Conservation (phyloP, 1,140 invertebrate species). For the Mizuhopecten yessoensis region DNA sequence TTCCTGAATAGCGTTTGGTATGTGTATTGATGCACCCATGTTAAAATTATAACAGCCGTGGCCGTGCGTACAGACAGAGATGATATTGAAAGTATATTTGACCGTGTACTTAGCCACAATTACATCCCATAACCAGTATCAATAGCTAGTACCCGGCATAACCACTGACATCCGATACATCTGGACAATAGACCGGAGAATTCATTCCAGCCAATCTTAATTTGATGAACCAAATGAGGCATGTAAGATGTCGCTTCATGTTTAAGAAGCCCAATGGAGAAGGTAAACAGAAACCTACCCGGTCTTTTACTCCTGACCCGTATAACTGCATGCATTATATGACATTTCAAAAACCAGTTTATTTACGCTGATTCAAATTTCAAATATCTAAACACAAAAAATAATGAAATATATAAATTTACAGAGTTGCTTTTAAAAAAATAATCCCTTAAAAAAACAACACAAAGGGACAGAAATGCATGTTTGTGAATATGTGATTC, state of each 20-base stretch:
- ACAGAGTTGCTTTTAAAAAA: background rate
- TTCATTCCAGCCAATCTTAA: conserved; percentile 32
- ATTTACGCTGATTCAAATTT: background rate
- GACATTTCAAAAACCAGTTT: conserved; percentile 15
- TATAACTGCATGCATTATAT: conserved; percentile 12
- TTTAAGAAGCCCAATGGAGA: background rate
- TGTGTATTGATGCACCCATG: background rate
- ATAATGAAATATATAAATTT: conserved; percentile 15
- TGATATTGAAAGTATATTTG: background rate
- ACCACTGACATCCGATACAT: background rate
- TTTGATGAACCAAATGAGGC: conserved; percentile 7
- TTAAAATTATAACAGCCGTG: background rate
- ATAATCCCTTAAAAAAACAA: too few species aligned
- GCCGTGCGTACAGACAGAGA: background rate
- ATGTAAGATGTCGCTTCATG: background rate
- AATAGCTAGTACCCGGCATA: background rate
- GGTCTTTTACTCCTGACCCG: background rate
- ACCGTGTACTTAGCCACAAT: background rate
- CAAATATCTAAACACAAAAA: background rate
- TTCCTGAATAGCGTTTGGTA: background rate
- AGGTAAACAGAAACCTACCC: background rate
- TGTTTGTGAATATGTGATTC: background rate
- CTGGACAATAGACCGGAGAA: conserved; percentile 22
- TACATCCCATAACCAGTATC: conserved; percentile 14
- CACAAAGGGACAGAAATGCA: background rate